Conservation (phyloP, 2,113 vertebrate species). For the Labeo catla region DNA sequence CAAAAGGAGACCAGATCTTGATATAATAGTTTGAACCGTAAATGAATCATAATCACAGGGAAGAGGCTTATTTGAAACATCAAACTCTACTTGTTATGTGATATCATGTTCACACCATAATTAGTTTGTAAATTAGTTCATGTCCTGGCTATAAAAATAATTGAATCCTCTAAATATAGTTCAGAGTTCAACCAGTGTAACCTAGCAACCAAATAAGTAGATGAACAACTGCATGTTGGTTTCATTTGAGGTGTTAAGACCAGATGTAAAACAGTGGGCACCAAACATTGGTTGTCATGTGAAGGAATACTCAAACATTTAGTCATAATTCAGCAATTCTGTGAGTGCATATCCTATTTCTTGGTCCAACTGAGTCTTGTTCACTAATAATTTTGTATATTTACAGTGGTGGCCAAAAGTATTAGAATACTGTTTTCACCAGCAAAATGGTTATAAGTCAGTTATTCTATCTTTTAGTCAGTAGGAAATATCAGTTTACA, state of each 20-base stretch:
- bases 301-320: background rate
- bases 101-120: background rate
- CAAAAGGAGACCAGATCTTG: background rate
- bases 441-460: too few species aligned
- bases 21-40: background rate
- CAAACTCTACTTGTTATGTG: background rate
- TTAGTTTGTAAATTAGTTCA: background rate
- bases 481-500: too few species aligned
- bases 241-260: conserved; percentile 16
- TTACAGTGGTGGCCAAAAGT: too few species aligned
- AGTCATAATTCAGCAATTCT: background rate
- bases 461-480: too few species aligned
- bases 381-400: background rate
- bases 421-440: too few species aligned
- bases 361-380: background rate
- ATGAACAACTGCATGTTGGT: conserved; percentile 3
- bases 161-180: background rate
- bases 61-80: background rate
- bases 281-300: conserved; percentile 12
- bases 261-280: background rate
- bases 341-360: background rate
- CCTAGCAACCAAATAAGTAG: conserved; percentile 2
- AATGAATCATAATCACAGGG: background rate
- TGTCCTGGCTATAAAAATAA: conserved; percentile 1
- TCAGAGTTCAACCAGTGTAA: background rate